Percentiles rank a stretch among this genome's conserved stretches.
phyloP scores from a whole-genome alignment of 2,888 invertebrate genomes.

The Lutraria lutraria region DNA sequence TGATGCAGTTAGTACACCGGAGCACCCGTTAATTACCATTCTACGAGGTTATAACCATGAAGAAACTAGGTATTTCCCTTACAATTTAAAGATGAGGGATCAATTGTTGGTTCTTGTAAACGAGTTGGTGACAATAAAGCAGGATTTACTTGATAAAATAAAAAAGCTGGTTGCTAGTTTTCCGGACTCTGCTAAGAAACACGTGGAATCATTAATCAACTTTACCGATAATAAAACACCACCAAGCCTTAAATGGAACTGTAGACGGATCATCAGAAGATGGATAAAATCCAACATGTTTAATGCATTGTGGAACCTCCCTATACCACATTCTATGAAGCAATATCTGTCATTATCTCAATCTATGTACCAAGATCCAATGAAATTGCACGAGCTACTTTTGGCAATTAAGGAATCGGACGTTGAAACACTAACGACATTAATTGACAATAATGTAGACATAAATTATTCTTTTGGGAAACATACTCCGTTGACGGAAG shows the following conservation, averaged over 20 bases:
- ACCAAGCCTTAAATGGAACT: conserved; percentile 38
- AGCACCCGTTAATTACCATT: neutral
- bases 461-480: conserved; percentile 46
- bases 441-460: conserved; percentile 26
- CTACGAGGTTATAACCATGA: neutral
- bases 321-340: conserved; percentile 56
- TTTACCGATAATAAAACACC: conserved; percentile 22
- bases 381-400: conserved; percentile 26
- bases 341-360: conserved; percentile 30
- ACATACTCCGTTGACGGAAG: conserved; percentile 51
- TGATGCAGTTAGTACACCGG: neutral
- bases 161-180: neutral
- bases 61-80: neutral
- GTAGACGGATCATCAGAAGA: conserved; percentile 47
- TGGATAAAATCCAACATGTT: conserved; percentile 45
- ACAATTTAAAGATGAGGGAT: neutral
- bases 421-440: neutral
- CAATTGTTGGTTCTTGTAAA: neutral
- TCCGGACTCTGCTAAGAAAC: neutral
- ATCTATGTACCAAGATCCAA: conserved; percentile 28
- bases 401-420: conserved; percentile 55
- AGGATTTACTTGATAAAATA: neutral
- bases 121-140: neutral
- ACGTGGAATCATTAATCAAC: neutral
- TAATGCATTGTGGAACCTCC: conserved; percentile 54